These are phyloP conservation scores for Stercorarius parasiticus DNA, from an alignment of 2,113 vertebrate species.

Conservation along the genomic window DNA sequence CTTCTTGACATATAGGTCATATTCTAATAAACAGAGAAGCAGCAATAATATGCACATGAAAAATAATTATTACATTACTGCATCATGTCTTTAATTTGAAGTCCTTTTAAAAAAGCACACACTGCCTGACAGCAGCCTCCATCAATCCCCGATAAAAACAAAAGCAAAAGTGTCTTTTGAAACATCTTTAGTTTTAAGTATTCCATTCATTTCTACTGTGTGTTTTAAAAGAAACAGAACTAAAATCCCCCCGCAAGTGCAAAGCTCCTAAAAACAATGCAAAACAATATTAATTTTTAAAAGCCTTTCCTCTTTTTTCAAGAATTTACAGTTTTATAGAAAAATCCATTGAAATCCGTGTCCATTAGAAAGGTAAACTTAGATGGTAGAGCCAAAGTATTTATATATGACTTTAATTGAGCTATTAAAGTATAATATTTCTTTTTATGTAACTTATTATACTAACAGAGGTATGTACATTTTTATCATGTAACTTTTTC, in stretches of 20 bases:
- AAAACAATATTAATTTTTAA: not conserved
- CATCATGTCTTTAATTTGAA: conserved; percentile 41
- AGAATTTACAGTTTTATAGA: not conserved
- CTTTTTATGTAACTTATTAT: not conserved
- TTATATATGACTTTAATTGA: not conserved
- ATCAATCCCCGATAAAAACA: not conserved
- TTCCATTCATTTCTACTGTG: not conserved
- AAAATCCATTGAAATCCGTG: not conserved
- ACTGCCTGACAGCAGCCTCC: not conserved
- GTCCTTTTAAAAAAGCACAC: not conserved
- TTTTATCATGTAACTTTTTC: not conserved
- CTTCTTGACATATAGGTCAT: not conserved
- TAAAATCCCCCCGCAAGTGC: not conserved
- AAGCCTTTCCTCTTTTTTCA: not conserved
- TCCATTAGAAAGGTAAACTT: not conserved
- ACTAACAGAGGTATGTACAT: not conserved
- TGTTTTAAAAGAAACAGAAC: not conserved
- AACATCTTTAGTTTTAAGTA: not conserved
- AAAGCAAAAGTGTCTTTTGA: not conserved
- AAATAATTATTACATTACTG: not conserved
- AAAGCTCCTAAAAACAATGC: not conserved
- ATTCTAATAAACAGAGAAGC: conserved; percentile 5
- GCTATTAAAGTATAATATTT: not conserved
- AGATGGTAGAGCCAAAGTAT: not conserved
- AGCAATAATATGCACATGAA: conserved; percentile 11